Percentiles rank a stretch among this genome's conserved stretches.
These are phyloP conservation scores for Drosophila emarginata DNA, from an alignment of 2,888 invertebrate species.

Conservation along the genomic window DNA sequence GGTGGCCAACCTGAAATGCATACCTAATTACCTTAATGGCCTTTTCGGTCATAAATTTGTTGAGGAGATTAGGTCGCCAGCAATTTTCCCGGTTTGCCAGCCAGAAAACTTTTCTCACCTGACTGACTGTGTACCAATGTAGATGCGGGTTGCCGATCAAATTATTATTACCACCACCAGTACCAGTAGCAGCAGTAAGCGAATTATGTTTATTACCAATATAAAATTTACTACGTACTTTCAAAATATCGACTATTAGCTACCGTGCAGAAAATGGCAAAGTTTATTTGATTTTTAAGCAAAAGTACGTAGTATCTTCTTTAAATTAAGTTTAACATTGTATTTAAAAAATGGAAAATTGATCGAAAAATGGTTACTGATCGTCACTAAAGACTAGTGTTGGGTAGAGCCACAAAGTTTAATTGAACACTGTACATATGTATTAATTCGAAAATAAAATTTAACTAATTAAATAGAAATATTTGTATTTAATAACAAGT, in stretches of 20 bases:
- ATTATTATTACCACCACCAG: conserved; percentile 3
- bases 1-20: conserved; percentile 58
- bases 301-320: too few relatives aligned
- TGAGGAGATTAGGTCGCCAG: conserved; percentile 55
- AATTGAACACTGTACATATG: too few relatives aligned
- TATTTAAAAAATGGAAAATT: too few relatives aligned
- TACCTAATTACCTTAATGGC: conserved; percentile 73
- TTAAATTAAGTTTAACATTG: too few relatives aligned
- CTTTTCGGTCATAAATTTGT: conserved; percentile 60
- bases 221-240: neutral
- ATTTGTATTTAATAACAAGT: too few relatives aligned
- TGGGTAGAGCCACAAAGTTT: too few relatives aligned
- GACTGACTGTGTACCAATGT: neutral
- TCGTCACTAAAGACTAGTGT: too few relatives aligned
- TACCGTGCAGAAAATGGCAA: neutral
- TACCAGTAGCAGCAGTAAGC: neutral
- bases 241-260: neutral
- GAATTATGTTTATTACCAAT: conserved; percentile 2
- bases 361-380: too few relatives aligned
- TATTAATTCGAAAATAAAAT: too few relatives aligned
- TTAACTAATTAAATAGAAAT: too few relatives aligned
- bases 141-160: conserved; percentile 10
- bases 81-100: conserved; percentile 18
- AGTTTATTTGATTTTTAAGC: too few relatives aligned
- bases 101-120: conserved; percentile 21